These are phyloP conservation scores for Hoplodrina ambigua DNA, from an alignment of 2,888 invertebrate species.

Conservation along the genomic window DNA sequence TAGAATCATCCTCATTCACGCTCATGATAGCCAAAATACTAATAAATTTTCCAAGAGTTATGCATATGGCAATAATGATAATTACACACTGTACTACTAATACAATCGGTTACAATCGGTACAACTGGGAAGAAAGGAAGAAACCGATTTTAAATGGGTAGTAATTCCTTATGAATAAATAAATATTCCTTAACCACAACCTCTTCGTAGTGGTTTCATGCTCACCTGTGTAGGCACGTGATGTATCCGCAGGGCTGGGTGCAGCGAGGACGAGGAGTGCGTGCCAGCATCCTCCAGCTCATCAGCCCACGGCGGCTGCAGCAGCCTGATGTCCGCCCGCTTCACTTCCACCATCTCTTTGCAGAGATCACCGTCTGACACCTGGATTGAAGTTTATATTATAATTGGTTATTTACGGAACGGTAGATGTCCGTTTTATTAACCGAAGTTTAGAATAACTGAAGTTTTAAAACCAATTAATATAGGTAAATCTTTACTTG, in stretches of 20 bases:
- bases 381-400: slow-evolving; percentile 82
- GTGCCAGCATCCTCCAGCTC: slow-evolving; percentile 94
- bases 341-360: slow-evolving; percentile 93
- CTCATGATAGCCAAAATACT: too few relatives aligned
- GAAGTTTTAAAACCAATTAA: not conserved
- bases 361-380: slow-evolving; percentile 87
- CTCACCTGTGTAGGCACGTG: slow-evolving; percentile 79
- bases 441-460: too few relatives aligned
- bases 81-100: too few relatives aligned
- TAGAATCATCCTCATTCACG: too few relatives aligned
- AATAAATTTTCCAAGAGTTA: too few relatives aligned
- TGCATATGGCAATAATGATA: too few relatives aligned
- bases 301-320: slow-evolving; percentile 99
- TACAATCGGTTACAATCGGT: too few relatives aligned
- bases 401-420: not conserved
- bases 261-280: slow-evolving; percentile 77
- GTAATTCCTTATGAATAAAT: too few relatives aligned
- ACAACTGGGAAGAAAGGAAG: too few relatives aligned
- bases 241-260: slow-evolving; percentile 78
- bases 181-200: too few relatives aligned
- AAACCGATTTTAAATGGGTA: too few relatives aligned
- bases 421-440: not conserved
- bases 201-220: not conserved
- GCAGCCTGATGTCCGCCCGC: slow-evolving; percentile 96
- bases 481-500: not conserved